phyloP scores from a whole-genome alignment of 2,888 invertebrate genomes.

The Luperina nickerlii region DNA sequence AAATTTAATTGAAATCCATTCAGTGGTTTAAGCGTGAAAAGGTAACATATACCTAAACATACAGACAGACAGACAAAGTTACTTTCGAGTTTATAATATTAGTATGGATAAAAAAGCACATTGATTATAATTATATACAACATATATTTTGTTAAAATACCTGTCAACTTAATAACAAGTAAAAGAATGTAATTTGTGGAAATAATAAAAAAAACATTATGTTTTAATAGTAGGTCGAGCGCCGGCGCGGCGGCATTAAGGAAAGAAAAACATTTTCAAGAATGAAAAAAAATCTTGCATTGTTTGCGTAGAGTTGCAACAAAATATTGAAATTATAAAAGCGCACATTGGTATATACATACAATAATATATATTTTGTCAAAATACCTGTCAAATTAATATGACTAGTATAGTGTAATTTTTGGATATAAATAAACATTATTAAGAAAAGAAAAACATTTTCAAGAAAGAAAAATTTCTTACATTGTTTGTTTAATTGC shows the following conservation, averaged over 20 bases:
- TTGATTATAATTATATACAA: neutral
- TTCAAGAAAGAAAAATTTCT: neutral
- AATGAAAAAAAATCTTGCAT: slow-evolving; percentile 1
- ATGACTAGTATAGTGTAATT: neutral
- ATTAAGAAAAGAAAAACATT: slow-evolving; percentile 3
- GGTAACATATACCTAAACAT: too few relatives aligned
- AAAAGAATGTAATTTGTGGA: neutral
- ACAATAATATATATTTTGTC: neutral
- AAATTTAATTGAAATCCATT: too few relatives aligned
- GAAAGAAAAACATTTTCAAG: slow-evolving; percentile 8
- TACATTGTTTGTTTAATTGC: slow-evolving; percentile 8
- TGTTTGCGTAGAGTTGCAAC: neutral
- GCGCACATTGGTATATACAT: neutral
- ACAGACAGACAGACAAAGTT: too few relatives aligned
- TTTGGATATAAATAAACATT: neutral
- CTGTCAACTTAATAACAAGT: neutral
- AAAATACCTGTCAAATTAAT: neutral
- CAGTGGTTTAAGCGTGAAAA: too few relatives aligned
- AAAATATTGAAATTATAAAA: slow-evolving; percentile 13
- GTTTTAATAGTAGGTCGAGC: neutral
- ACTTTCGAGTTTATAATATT: too few relatives aligned
- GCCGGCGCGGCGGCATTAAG: slow-evolving; percentile 1
- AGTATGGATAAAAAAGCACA: neutral
- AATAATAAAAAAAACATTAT: neutral
- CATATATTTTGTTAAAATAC: neutral